Evolutionary conservation across 2,888 invertebrate genomes (phyloP), one percentile per base, ranked within the genome.

Genomic region (Horisme vitalbata): DNA sequence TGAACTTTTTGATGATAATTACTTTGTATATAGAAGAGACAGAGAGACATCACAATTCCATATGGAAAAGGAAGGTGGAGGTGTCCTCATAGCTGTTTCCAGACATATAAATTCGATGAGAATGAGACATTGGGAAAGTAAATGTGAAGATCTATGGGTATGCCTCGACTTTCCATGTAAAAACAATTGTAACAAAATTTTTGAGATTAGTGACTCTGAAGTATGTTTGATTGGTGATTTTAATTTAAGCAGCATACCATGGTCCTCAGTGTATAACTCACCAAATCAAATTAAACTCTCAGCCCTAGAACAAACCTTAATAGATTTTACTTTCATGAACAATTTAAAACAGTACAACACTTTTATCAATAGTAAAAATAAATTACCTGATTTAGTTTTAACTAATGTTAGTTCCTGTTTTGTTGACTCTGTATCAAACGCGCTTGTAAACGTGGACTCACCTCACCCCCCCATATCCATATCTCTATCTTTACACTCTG

Each of bases 91-190:
- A 3, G 26, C 26, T 9, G 26, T 26, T 6, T 26, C 26, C 4
- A 26, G 14, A 3, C 30, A 30, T 8, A 13, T 30, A 14, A 13
- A 8, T 7, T 30, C 30, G 3, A 27, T 56, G 9, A 53, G 58
- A 26, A 26, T 26, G 26, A 2, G 6, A 9, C 2, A 10, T 10
- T 26, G 26, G 26, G 26, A 26, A 26, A 10, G 9, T 26, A 26
- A 3, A 9, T 26, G 10, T 10, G 21, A 26, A 26, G 24, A 26
- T 6, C 9, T 26, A 10, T 26, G 10, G 24, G 10, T 26, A 26
- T 9, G 9, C 6, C 3, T 26, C 10, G 10, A 26, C 6, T 6
- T 26, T 26, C 24, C 10, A 2, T 1, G 6, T 26, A 7, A 9
- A 26, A 26, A 3, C 3, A 26, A 26, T 26, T 26, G 24, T 26